Base-by-base conservation (phyloP, 1,140 invertebrate species). In the Pogonomyrmex barbatus region DNA sequence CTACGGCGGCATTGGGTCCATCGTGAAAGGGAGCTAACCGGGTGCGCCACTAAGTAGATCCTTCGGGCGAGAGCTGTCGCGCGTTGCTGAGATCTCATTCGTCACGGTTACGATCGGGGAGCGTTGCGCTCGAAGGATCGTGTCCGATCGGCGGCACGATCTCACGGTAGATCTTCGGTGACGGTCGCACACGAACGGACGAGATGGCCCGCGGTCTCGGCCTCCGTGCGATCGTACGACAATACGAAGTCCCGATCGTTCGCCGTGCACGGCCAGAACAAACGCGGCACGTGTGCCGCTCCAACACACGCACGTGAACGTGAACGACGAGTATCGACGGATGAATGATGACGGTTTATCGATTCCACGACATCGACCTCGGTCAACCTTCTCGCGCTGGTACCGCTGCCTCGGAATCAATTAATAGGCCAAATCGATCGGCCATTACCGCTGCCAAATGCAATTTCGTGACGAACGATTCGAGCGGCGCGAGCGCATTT, bases 361-460 rank as follows among this genome's bases (percentile, higher is more conserved):
- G 87, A 77, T 67, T 71, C 71, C 52, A 63, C 54, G 54, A 36
- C 77, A 50, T 50, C 68, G 86, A 85, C 83, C 86, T 54, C 50
- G 54, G 10, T 56, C 79, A 75, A 88, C 63, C 78, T 88, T 47
- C 56, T 86, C 76, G 76, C 65, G 33, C 36, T 47, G 30, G 56
- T 50, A 39, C 82, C 45, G 73, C 52, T 56, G 62, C 50, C 60
- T 83, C 56, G 82, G 60, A 91, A 91, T 91, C 90, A 90, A 91
- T 91, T 91, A 91, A 91, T 91, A 91, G 85, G 85, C 88, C 71
- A 91, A 91, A 91, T 90, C 88, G 87, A 73, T 71, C 79, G 86
- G 65, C 82, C 89, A 90, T 91, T 91, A 91, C 89, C 68, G 70
- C 65, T 87, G 85, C 87, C 90, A 84, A 77, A 87, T 58, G 83